Conservation (phyloP, 1,140 invertebrate genomes). For the Teleopsis dalmanni region DNA sequence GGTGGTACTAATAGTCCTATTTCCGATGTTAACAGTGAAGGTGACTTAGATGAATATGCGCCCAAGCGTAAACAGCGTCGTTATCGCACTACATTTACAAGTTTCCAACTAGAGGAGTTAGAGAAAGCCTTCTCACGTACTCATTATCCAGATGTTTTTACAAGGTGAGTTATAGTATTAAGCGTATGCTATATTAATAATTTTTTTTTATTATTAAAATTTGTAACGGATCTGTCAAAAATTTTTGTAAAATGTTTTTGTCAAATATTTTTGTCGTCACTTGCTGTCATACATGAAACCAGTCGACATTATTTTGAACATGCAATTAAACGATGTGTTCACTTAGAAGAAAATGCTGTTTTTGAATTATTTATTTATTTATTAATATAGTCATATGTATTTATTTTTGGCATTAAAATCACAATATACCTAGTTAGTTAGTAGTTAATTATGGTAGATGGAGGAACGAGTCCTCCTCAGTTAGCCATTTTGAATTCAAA, state of each 20-base stretch:
- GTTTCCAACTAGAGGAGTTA: slow-evolving; percentile 90
- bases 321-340: neutral
- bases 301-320: no score
- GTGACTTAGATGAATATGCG: slow-evolving; percentile 69
- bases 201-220: neutral
- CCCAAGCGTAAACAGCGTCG: slow-evolving; percentile 86
- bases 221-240: no score
- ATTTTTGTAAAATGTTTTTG: no score
- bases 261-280: no score
- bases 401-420: neutral
- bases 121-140: slow-evolving; percentile 96
- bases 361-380: neutral
- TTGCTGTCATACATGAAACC: no score
- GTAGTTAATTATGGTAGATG: no score
- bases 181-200: no score
- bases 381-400: neutral
- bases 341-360: neutral
- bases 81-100: slow-evolving; percentile 91
- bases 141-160: slow-evolving; percentile 97
- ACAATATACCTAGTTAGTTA: no score
- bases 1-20: slow-evolving; percentile 50
- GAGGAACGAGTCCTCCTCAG: no score
- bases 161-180: slow-evolving; percentile 78
- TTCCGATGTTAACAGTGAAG: slow-evolving; percentile 63
- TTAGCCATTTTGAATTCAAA: no score